phyloP scores from a whole-genome alignment of 2,888 invertebrate genomes.

The Alentia gelatinosa region DNA sequence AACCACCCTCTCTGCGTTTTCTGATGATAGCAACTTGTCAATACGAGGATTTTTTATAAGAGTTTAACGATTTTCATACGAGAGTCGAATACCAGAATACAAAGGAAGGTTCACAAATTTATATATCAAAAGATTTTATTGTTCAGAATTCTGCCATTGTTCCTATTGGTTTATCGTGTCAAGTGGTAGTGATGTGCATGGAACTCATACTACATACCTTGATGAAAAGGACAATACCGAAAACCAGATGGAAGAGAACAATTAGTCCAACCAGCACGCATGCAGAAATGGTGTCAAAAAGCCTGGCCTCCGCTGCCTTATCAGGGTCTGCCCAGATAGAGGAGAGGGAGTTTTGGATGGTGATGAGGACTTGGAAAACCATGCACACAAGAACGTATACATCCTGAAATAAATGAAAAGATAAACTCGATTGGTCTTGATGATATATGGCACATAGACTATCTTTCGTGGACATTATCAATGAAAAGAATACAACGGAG shows the following conservation, averaged over 20 bases:
- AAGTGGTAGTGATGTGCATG: too few species aligned
- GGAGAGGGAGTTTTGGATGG: background rate
- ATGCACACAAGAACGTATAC: conserved; percentile 6
- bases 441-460: too few species aligned
- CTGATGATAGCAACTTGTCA: too few species aligned
- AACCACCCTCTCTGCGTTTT: too few species aligned
- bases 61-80: background rate
- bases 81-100: background rate
- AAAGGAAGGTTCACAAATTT: background rate
- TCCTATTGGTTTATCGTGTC: too few species aligned
- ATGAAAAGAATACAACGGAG: too few species aligned
- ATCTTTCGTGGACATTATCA: too few species aligned
- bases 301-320: background rate
- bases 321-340: background rate
- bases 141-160: background rate
- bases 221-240: background rate
- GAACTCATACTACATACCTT: too few species aligned
- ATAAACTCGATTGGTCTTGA: too few species aligned
- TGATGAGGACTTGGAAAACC: background rate
- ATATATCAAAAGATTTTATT: background rate
- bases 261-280: background rate
- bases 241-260: background rate
- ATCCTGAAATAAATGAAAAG: background rate
- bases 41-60: background rate
- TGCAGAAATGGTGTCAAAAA: conserved; percentile 4